Evolutionary conservation across 2,113 vertebrate genomes (phyloP), one percentile per base, ranked within the genome.

Genomic region (Bos javanicus): DNA sequence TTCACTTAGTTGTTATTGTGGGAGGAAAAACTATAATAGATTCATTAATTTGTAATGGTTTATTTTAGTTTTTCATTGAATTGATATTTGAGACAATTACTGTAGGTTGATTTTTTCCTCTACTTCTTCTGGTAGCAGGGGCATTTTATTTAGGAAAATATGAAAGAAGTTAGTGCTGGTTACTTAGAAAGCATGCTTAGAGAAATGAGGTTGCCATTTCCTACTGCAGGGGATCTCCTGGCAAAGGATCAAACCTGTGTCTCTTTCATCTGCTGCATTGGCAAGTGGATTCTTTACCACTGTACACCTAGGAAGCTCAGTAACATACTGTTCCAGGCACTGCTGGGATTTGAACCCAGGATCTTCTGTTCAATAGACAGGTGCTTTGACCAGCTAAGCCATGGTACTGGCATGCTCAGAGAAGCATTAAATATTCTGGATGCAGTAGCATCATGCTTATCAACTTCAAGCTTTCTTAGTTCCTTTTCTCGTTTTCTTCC

Each of bases 381-480:
- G 6, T 26, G 36, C 71, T 76, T 43, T 43, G 23, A 26, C 36
- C 71, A 26, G 71, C 71, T 76, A 26, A 76, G 23, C 71, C 36
- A 26, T 76, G 71, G 39, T 76, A 43, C 36, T 43, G 23, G 3
- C 36, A 43, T 76, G 39, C 71, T 76, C 96, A 87, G 71, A 92
- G 15, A 83, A 26, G 50, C 86, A 36, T 2, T 2, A 97, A 98
- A 98, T 97, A 3, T 57, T 95, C 84, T 88, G 82, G 90, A 97
- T 94, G 30, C 46, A 91, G 17, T 95, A 54, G 11, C 33, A 71
- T 97, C 59, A 94, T 16, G 0, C 7, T 48, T 59, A 43, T 95
- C 96, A 96, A 95, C 50, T 84, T 95, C 82, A 91, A 60, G 39
- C 91, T 96, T 88, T 80, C 52, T 97, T 98, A 97, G 46, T 98